Evolutionary conservation across 2,888 invertebrate genomes (phyloP), one percentile per base, ranked within the genome.

Genomic region (Spodoptera exigua): DNA sequence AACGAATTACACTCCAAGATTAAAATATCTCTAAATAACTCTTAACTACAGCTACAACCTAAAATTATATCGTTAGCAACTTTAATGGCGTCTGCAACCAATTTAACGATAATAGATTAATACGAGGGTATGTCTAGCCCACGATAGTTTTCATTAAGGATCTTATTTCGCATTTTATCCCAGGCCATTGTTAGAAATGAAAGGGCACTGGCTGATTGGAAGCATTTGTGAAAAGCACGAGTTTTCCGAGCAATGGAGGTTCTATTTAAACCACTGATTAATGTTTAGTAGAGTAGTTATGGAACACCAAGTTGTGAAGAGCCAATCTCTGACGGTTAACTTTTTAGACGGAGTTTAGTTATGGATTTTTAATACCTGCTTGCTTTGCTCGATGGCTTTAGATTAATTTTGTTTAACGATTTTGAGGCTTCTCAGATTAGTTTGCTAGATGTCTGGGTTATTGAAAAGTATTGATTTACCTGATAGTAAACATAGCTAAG

Each of bases 91-190:
- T 85, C 87, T 88, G 89, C 84, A 79, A 63, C 65, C 70, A 86
- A 87, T 83, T 83, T 74, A 76, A 83, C 83, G 80, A 83, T 83
- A 84, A 84, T 82, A 83, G 81, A 85, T 86, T 86, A 87, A 85
- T 86, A 74, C 63, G 64, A 53, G 70, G 69, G 74, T 73, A 67
- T 68, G 75, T 75, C 58, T 79, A 76, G 65, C 68, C 69, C 70
- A 78, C 80, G 80, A 86, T 88, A 87, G 88, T 89, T 88, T 87
- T 89, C 86, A 85, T 86, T 84, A 84, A 69, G 73, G 76, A 76
- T 71, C 78, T 82, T 86, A 85, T 85, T 87, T 88, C 85, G 77
- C 77, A 79, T 88, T 88, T 87, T 81, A 83, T 80, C 79, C 82
- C 47, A 44, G 39, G 69, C 78, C 68, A 83, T 87, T 87, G 79